These are phyloP conservation scores for Melanogrammus aeglefinus DNA, from an alignment of 2,797 vertebrate species.

Conservation along the genomic window DNA sequence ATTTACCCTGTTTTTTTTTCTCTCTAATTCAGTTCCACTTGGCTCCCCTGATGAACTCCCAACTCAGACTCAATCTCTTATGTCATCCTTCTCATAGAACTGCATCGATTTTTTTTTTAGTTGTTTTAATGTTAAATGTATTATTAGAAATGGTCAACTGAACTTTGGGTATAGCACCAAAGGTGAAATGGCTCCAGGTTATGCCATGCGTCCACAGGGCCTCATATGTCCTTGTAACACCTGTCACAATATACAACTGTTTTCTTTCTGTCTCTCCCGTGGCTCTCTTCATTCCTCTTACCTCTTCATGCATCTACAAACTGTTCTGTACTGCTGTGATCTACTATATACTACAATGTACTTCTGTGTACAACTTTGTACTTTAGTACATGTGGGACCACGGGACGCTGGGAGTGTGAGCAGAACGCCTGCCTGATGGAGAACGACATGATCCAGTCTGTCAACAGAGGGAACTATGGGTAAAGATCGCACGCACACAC, in stretches of 20 bases:
- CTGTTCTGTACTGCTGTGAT: no score
- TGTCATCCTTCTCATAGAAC: background rate
- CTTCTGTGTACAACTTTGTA: no score
- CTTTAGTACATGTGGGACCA: slow-evolving; percentile 80
- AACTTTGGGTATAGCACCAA: background rate
- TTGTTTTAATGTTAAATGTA: background rate
- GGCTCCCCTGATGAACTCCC: slow-evolving; percentile 41
- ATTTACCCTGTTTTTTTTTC: slow-evolving; percentile 10
- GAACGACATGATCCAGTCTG: slow-evolving; percentile 74
- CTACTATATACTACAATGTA: no score
- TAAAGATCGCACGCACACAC: slow-evolving; percentile 58
- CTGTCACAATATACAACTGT: background rate
- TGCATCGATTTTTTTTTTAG: slow-evolving; percentile 1
- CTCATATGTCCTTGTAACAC: no score
- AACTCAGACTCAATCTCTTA: slow-evolving; percentile 20
- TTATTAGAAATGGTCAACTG: background rate
- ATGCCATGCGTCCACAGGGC: no score
- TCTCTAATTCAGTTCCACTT: slow-evolving; percentile 14
- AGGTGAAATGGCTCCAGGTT: no score
- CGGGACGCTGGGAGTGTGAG: slow-evolving; percentile 88
- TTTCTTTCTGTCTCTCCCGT: background rate
- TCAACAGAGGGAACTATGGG: slow-evolving; percentile 88
- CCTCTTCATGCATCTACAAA: no score
- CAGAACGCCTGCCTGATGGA: slow-evolving; percentile 87
- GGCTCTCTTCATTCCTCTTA: background rate